Conservation (phyloP, 2,888 invertebrate species). For the Aphodius sticticus region DNA sequence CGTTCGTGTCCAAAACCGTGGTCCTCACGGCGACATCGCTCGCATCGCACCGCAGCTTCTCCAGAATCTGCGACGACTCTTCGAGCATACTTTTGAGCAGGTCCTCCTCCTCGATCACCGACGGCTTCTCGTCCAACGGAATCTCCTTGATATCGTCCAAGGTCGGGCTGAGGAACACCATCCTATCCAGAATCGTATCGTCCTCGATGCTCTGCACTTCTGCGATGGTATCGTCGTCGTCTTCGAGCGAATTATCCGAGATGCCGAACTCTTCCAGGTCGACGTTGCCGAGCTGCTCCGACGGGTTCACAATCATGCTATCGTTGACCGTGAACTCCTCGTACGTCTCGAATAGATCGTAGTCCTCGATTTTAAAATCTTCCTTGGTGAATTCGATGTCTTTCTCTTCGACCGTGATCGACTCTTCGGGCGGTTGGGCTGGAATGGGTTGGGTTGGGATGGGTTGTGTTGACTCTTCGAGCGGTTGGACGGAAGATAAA, state of each 20-base stretch:
- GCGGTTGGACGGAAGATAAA: background rate
- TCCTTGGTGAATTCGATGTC: no score
- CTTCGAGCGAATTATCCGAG: background rate
- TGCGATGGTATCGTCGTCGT: constrained; percentile 5
- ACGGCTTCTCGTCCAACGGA: background rate
- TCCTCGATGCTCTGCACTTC: constrained; percentile 15
- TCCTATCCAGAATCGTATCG: background rate
- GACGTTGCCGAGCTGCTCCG: background rate
- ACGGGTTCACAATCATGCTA: constrained; percentile 7
- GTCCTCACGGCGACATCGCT: background rate
- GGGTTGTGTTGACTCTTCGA: no score
- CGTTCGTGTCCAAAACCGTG: background rate
- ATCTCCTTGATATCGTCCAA: constrained; percentile 8
- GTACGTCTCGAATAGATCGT: constrained; percentile 5
- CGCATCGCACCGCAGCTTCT: background rate
- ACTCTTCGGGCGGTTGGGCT: no score
- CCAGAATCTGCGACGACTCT: background rate
- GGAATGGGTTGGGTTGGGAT: no score
- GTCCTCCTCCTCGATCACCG: background rate
- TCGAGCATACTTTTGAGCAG: background rate
- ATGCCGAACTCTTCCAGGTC: constrained; percentile 10
- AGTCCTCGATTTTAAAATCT: background rate
- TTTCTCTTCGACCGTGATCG: no score
- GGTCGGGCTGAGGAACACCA: background rate
- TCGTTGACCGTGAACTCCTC: constrained; percentile 12